Percentiles rank a stretch among this genome's conserved stretches.
phyloP scores from a whole-genome alignment of 2,113 vertebrate genomes.

The Mohoua ochrocephala region DNA sequence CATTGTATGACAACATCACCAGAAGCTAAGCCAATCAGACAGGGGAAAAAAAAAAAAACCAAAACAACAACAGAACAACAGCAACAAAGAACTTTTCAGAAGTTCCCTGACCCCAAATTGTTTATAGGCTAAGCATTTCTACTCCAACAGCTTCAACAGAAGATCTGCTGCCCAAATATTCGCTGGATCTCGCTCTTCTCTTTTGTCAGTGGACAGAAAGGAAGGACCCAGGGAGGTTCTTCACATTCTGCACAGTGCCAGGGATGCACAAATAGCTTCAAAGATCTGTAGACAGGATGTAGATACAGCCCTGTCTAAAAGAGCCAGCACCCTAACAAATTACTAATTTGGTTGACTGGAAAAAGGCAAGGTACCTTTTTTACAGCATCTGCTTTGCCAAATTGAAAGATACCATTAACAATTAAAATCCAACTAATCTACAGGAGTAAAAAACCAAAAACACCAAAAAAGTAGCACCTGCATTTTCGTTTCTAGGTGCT shows the following conservation, averaged over 20 bases:
- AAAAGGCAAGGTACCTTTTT: not conserved
- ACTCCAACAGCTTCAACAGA: not conserved
- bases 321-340: not conserved
- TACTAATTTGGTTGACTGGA: not conserved
- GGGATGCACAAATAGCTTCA: not conserved
- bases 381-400: not conserved
- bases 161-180: not conserved
- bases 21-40: not conserved
- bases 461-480: not conserved
- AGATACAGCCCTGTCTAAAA: not conserved
- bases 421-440: not conserved
- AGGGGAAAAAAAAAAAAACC: not conserved
- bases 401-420: not conserved
- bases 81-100: slow-evolving; percentile 4
- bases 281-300: not conserved
- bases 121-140: not conserved
- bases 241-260: not conserved
- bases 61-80: not conserved
- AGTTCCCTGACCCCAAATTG: not conserved
- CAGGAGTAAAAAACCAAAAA: not conserved
- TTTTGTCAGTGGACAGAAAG: not conserved
- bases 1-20: not conserved
- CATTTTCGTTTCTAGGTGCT: not conserved
- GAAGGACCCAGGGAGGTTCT: not conserved
- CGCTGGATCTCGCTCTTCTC: not conserved